A percentile compares a stretch with the other conserved stretches of the same genome.
phyloP scores from a whole-genome alignment of 2,797 vertebrate genomes.

The Emys orbicularis region DNA sequence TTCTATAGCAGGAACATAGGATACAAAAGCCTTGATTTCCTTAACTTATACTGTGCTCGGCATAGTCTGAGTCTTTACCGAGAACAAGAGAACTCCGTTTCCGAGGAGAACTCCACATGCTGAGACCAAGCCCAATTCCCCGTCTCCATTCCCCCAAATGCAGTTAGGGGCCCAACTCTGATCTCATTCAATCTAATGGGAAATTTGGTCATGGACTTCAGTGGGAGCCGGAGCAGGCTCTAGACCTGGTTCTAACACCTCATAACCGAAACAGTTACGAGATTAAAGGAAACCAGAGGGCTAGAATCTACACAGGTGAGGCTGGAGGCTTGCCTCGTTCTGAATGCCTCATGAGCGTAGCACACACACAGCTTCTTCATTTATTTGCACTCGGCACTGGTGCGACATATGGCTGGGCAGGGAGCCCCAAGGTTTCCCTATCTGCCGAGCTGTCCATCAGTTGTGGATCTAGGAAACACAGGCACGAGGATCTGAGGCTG shows the following conservation, averaged over 20 bases:
- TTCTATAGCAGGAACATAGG: not conserved
- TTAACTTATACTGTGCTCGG: fast-evolving
- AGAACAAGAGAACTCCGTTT: not conserved
- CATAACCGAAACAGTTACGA: not conserved
- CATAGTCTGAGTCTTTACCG: not conserved
- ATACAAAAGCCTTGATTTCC: not conserved
- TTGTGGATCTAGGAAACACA: fast-evolving
- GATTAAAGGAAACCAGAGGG: not conserved
- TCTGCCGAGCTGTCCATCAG: not conserved
- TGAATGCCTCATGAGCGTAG: not conserved
- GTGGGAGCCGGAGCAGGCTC: no score
- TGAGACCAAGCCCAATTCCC: not conserved
- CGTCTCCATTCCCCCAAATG: not conserved
- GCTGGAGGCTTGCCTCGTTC: not conserved
- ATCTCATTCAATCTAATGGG: not conserved
- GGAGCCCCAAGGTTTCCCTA: not conserved
- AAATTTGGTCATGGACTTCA: not conserved
- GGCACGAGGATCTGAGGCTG: not conserved
- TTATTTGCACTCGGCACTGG: not conserved
- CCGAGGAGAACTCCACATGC: not conserved
- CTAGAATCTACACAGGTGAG: not conserved
- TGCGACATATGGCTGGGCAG: fast-evolving
- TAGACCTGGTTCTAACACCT: not conserved
- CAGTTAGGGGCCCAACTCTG: not conserved
- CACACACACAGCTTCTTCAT: not conserved